Percentiles rank a stretch among this genome's conserved stretches.
Evolutionary conservation across 2,888 invertebrate species (phyloP).

Genomic region (Mycogona germanica): DNA sequence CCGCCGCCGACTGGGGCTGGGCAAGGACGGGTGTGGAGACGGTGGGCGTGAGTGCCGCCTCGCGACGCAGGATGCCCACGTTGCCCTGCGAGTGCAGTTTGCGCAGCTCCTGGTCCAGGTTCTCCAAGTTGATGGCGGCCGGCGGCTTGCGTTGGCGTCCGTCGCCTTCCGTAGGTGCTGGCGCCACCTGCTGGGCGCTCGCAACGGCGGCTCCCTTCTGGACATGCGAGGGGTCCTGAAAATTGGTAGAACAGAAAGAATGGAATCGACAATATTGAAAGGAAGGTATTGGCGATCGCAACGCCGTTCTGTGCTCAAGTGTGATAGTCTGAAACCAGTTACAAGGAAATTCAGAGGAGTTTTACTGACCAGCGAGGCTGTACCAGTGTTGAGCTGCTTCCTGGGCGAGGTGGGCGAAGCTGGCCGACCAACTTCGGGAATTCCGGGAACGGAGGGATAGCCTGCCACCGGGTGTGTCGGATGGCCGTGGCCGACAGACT

Average conservation of each 20-base stretch:
- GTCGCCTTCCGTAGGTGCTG: slow-evolving; percentile 6
- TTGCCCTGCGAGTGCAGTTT: slow-evolving; percentile 21
- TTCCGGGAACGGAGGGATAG: slow-evolving; percentile 2
- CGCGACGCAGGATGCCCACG: slow-evolving; percentile 14
- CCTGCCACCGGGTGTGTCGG: slow-evolving; percentile 3
- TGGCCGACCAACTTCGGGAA: slow-evolving; percentile 8
- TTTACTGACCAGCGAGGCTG: not conserved
- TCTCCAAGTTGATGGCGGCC: slow-evolving; percentile 20
- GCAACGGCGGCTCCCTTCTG: too few relatives aligned
- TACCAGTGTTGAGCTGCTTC: not conserved
- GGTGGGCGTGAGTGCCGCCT: not conserved
- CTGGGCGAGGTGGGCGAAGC: slow-evolving; percentile 13
- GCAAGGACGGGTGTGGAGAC: slow-evolving; percentile 6
- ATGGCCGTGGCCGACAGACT: too few relatives aligned
- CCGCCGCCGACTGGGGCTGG: not conserved
- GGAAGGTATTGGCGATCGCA: too few relatives aligned
- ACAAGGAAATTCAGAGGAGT: too few relatives aligned
- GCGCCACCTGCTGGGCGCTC: too few relatives aligned
- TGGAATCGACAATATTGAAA: too few relatives aligned
- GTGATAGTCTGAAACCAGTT: too few relatives aligned
- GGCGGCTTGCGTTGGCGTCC: slow-evolving; percentile 11
- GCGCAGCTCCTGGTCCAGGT: slow-evolving; percentile 20
- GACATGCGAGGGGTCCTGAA: too few relatives aligned
- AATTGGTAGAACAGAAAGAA: too few relatives aligned
- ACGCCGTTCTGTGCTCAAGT: too few relatives aligned